Evolutionary conservation across 2,888 invertebrate species (phyloP).

Genomic region (Drosophila kokeensis): DNA sequence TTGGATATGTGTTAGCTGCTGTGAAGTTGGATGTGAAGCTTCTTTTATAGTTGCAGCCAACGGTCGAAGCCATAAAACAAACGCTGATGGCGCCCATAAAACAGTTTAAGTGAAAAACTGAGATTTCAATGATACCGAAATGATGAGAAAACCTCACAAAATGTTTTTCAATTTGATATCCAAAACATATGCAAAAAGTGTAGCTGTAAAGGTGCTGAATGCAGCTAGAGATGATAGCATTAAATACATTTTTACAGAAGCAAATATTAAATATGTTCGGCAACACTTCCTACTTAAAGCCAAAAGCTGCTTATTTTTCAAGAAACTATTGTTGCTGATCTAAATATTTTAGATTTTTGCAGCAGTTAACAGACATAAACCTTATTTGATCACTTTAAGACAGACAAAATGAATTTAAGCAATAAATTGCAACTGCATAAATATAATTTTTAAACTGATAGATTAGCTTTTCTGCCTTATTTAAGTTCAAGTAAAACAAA

Average conservation of each 20-base stretch:
- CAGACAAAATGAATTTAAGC: not conserved
- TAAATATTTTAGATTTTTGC: not conserved
- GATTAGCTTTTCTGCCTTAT: not conserved
- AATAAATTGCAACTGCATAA: not conserved
- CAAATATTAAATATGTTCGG: not conserved
- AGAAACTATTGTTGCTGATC: not conserved
- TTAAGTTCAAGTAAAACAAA: not conserved
- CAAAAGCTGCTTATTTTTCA: not conserved
- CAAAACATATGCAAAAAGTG: not conserved
- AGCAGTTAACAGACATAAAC: not conserved
- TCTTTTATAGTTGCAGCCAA: slow-evolving; percentile 44
- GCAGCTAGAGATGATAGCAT: not conserved
- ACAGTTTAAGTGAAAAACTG: slow-evolving; percentile 46
- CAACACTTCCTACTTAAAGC: not conserved
- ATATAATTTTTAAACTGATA: not conserved
- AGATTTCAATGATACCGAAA: slow-evolving; percentile 42
- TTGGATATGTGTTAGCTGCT: slow-evolving; percentile 10
- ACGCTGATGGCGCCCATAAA: slow-evolving; percentile 40
- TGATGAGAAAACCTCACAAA: not conserved
- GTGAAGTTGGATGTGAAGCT: slow-evolving; percentile 5
- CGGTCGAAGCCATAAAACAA: slow-evolving; percentile 56
- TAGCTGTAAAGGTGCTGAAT: not conserved
- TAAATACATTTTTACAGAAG: not conserved
- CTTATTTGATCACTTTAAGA: not conserved
- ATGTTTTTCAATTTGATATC: not conserved